Evolutionary conservation across 2,113 vertebrate genomes (phyloP), one percentile per base, ranked within the genome.

Genomic region (Patagioenas fasciata): DNA sequence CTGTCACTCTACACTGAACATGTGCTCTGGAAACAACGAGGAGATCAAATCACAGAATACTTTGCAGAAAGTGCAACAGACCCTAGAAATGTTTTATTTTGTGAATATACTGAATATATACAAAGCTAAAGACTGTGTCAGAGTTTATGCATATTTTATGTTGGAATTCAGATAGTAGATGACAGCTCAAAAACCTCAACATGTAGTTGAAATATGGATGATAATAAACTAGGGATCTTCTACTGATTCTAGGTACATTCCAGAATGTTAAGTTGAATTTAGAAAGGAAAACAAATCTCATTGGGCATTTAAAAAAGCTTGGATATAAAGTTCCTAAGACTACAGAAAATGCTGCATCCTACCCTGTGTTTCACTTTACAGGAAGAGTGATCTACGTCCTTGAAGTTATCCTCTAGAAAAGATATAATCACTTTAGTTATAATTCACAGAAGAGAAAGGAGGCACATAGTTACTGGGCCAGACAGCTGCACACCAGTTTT

Each of bases 181-280:
- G 57, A 34, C 38, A 85, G 16, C 21, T 31, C 42, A 11, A 11
- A 78, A 81, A 78, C 21, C 7, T 87, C 28, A 87, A 87, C 31
- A 31, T 50, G 9, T 0, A 0, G 54, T 15, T 11, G 1, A 87
- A 81, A 36, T 67, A 69, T 2, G 2, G 18, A 32, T 67, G 4
- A 56, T 36, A 42, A 60, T 67, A 67, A 60, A 69, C 25, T 51
- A 31, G 36, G 31, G 4, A 26, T 74, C 13, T 34, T 88, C 91
- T 72, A 58, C 38, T 64, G 48, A 79, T 32, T 86, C 26, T 78
- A 58, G 8, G 13, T n/a, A 32, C 9, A 24, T 67, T 51, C 32
- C 6, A 69, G 91, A 75, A 54, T 40, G 2, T 31, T 44, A 80
- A 80, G 11, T 60, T 47, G 64, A 65, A 81, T 72, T 75, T 75